Percentiles rank a stretch among this genome's conserved stretches.
Evolutionary conservation across 2,888 invertebrate genomes (phyloP).

Genomic region (Oeneis ivallda): DNA sequence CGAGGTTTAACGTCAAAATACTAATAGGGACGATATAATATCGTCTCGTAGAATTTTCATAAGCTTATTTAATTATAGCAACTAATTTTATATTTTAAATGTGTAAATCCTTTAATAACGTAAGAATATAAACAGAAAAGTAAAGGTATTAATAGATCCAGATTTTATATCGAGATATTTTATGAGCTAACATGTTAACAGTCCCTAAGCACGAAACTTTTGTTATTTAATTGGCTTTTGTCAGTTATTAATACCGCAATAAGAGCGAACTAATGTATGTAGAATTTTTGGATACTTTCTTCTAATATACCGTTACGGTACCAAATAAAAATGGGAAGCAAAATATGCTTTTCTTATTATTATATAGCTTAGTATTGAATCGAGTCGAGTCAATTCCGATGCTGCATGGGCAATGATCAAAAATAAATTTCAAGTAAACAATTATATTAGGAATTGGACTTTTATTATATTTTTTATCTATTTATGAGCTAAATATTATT

Average conservation of each 20-base stretch:
- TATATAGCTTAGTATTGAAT: no score
- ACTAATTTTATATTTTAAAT: background rate
- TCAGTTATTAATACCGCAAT: conserved; percentile 31
- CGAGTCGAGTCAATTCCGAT: no score
- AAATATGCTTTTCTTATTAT: background rate
- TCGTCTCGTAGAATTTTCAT: no score
- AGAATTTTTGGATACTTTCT: conserved; percentile 5
- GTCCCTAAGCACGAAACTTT: conserved; percentile 38
- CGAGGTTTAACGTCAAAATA: no score
- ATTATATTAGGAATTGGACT: no score
- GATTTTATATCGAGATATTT: conserved; percentile 36
- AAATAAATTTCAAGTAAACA: no score
- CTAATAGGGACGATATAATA: no score
- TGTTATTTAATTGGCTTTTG: conserved; percentile 34
- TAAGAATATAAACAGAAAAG: conserved; percentile 25
- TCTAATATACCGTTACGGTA: background rate
- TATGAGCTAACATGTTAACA: conserved; percentile 37
- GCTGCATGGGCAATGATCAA: no score
- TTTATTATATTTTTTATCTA: no score
- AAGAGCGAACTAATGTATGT: conserved; percentile 16
- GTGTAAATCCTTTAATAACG: background rate
- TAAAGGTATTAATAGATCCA: conserved; percentile 20
- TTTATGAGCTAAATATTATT: no score
- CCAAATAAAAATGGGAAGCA: background rate
- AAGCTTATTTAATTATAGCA: background rate